These are phyloP conservation scores for Lampropteryx suffumata DNA, from an alignment of 2,888 invertebrate genomes.

Conservation along the genomic window DNA sequence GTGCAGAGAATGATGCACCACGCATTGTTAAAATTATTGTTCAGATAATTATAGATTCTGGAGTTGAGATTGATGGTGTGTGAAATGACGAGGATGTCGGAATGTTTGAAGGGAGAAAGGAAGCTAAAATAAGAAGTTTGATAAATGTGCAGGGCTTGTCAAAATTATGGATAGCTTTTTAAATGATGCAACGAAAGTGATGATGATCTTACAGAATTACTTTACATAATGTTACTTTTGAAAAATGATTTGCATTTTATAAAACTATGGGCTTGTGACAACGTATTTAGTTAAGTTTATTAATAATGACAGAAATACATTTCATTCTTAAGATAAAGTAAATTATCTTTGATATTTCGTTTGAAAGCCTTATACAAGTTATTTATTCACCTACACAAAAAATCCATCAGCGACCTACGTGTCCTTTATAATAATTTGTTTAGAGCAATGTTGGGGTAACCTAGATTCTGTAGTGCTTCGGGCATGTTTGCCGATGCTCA, in stretches of 20 bases:
- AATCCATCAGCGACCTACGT: no score
- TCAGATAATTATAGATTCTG: slow-evolving; percentile 65
- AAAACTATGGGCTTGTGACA: neutral
- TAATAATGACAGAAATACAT: no score
- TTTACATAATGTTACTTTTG: slow-evolving; percentile 6
- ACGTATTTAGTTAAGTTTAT: no score
- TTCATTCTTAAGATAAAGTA: no score
- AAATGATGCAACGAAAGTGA: slow-evolving; percentile 24
- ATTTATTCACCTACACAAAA: no score
- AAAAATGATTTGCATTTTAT: neutral
- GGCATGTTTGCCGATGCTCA: no score
- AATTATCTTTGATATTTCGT: no score
- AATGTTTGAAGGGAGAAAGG: slow-evolving; percentile 38
- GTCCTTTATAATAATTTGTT: no score
- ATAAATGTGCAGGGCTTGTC: slow-evolving; percentile 41
- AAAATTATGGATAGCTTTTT: slow-evolving; percentile 34
- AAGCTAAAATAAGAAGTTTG: slow-evolving; percentile 42
- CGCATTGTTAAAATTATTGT: slow-evolving; percentile 55
- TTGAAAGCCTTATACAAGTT: no score
- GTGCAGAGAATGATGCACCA: slow-evolving; percentile 50
- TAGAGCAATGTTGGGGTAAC: no score
- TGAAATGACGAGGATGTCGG: slow-evolving; percentile 56
- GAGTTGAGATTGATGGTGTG: slow-evolving; percentile 60
- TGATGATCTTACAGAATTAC: slow-evolving; percentile 5
- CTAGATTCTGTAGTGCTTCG: no score